Conservation (phyloP, 2,888 invertebrate genomes). For the Nomada ruficornis region DNA sequence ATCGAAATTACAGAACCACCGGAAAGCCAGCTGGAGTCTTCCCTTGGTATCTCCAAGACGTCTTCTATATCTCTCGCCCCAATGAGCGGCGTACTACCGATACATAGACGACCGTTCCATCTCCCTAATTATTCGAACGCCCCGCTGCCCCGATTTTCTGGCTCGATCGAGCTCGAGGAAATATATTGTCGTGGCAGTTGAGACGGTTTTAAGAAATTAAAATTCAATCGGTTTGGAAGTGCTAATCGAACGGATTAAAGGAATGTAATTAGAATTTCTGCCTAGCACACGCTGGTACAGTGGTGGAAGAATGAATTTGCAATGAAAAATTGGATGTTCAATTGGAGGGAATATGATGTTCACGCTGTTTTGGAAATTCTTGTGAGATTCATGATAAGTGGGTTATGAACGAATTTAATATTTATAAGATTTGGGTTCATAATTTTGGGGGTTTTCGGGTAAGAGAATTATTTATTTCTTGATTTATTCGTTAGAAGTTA, state of each 20-base stretch:
- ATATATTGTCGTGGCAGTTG: constrained; percentile 44
- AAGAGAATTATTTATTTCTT: too few relatives aligned
- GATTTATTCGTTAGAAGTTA: too few relatives aligned
- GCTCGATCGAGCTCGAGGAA: constrained; percentile 38
- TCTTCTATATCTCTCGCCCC: constrained; percentile 4
- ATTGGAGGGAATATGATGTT: not conserved
- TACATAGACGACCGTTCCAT: constrained; percentile 70
- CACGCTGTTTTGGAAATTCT: too few relatives aligned
- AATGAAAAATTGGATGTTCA: not conserved
- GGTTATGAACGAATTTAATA: too few relatives aligned
- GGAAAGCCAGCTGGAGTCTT: constrained; percentile 61
- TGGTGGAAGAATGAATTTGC: not conserved
- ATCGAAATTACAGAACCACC: constrained; percentile 78
- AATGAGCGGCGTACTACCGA: constrained; percentile 66
- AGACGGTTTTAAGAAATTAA: constrained; percentile 68
- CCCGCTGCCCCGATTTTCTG: not conserved
- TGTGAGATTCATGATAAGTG: too few relatives aligned
- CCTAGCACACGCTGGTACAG: too few relatives aligned
- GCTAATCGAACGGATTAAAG: constrained; percentile 41
- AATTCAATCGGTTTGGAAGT: constrained; percentile 30
- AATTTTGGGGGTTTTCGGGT: too few relatives aligned
- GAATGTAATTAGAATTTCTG: constrained; percentile 29
- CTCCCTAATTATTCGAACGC: constrained; percentile 71
- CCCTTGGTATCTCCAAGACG: constrained; percentile 55
- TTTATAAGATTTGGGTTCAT: too few relatives aligned